A percentile compares a stretch with the other conserved stretches of the same genome.
Conservation (phyloP, 2,797 vertebrate species). For the Catostomus latipinnis region DNA sequence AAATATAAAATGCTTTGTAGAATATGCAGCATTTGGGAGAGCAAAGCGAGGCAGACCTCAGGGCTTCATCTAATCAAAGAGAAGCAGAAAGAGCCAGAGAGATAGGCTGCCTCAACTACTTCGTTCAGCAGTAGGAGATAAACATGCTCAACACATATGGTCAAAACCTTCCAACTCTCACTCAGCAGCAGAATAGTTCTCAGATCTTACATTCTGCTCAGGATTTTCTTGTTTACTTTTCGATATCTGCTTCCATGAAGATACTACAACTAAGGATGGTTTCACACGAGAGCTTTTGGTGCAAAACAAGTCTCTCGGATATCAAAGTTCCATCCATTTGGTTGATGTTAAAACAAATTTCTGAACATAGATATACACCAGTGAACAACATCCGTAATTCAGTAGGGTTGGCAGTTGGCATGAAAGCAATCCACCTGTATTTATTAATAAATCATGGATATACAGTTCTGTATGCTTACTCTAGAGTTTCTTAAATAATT, state of each 20-base stretch:
- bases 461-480: too few relatives aligned
- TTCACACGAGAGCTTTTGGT: too few relatives aligned
- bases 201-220: background rate
- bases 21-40: conserved; percentile 8
- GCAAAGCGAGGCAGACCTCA: conserved; percentile 14
- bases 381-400: too few relatives aligned
- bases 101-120: background rate
- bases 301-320: too few relatives aligned
- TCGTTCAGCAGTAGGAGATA: conserved; percentile 11
- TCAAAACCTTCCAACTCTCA: conserved; percentile 7
- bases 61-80: conserved; percentile 39
- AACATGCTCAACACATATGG: conserved; percentile 2
- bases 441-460: too few relatives aligned
- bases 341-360: too few relatives aligned
- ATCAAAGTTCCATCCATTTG: too few relatives aligned
- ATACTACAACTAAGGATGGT: background rate
- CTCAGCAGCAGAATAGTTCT: background rate
- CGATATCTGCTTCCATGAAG: background rate
- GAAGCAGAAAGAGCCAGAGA: conserved; percentile 14
- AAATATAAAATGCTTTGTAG: conserved; percentile 37
- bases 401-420: too few relatives aligned
- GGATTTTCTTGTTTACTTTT: conserved; percentile 13
- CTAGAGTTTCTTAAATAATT: too few relatives aligned
- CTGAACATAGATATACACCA: too few relatives aligned
- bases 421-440: too few relatives aligned